phyloP scores from a whole-genome alignment of 2,113 vertebrate genomes.

The Psammodynastes pulverulentus region DNA sequence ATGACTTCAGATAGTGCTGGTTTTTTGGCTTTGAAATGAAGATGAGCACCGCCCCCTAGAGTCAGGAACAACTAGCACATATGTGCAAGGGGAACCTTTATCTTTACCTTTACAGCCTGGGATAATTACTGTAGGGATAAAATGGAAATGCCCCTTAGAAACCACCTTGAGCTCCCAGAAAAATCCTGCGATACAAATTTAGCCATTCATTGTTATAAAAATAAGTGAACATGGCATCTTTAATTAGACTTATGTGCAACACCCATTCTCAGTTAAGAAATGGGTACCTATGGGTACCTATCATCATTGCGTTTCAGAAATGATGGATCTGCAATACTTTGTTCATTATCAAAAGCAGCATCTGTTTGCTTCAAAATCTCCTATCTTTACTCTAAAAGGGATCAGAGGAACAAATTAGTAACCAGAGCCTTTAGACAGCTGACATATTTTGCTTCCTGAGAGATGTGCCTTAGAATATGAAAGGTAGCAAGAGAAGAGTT shows the following conservation, averaged over 20 bases:
- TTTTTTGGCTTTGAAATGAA: too few relatives aligned
- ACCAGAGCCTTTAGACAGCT: neutral
- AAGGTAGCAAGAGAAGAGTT: neutral
- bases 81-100: too few relatives aligned
- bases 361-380: fast-evolving
- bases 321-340: conserved; percentile 6
- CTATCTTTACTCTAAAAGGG: neutral
- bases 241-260: neutral
- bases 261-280: neutral
- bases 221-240: neutral
- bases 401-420: neutral
- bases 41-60: too few relatives aligned
- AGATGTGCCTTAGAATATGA: neutral
- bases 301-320: neutral
- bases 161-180: neutral
- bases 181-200: neutral
- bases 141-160: neutral
- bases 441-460: neutral
- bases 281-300: neutral
- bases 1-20: too few relatives aligned
- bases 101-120: neutral
- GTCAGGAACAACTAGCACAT: too few relatives aligned
- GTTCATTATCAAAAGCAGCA: neutral
- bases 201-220: conserved; percentile 21
- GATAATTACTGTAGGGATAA: neutral